Base-by-base conservation (phyloP, 2,797 vertebrate species). In the Squalus acanthias region DNA sequence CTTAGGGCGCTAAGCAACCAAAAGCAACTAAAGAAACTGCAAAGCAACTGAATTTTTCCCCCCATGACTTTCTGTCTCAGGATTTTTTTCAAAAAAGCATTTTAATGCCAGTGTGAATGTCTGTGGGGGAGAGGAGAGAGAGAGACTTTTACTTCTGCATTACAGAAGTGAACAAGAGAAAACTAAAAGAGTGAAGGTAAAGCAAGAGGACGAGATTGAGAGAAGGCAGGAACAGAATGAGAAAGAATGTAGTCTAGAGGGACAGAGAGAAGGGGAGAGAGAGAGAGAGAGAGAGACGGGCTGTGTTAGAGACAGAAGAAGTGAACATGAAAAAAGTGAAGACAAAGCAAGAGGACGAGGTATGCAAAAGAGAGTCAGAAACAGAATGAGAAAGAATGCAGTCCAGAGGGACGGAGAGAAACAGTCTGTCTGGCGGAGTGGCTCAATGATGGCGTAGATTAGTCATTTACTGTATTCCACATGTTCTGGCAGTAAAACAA, bases 401-500 rank as follows among this genome's bases (percentile, higher is more conserved):
- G n/a, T 39, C 91, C 91, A 46, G n/a, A 46, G 91, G 50, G 50
- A 76, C 74, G n/a, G 74, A 88, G 87, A 26, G 53, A 63, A n/a
- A 93, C 63, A 1, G 63, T 69, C 63, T 85, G 82, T 85, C 82
- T 93, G 65, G 8, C 13, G 6, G 57, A 63, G 29, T 93, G 17
- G n/a, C 65, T 93, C 63, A 46, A 17, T 20, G 57, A 89, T 89
- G 91, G n/a, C 91, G 20, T 93, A 63, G n/a, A 93, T 65, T 93
- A 69, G 63, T 93, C 91, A 93, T 69, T 69, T 69, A 93, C n/a
- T 46, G 17, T 67, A 10, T 93, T 93, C 65, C 91, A 93, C 91
- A 93, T 93, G 91, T 69, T 92, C 63, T 93, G 91, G 91, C 91
- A 93, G 17, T 93, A n/a, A 46, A 93, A 69, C 17, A 69, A 46